Evolutionary conservation across 2,113 vertebrate genomes (phyloP), one percentile per base, ranked within the genome.

Genomic region (Calonectris borealis): DNA sequence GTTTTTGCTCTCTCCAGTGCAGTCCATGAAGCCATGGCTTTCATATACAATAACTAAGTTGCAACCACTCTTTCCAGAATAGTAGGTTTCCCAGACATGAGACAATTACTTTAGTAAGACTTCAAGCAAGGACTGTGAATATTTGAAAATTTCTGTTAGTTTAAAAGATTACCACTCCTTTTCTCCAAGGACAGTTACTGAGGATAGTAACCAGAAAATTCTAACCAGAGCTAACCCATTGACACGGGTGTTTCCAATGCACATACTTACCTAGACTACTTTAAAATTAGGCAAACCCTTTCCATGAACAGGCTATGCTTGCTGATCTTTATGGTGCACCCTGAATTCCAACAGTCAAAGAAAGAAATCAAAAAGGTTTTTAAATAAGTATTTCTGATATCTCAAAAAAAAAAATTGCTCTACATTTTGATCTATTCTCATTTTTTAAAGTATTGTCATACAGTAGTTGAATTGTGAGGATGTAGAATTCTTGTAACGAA

Each of bases 381-480:
- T 54, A 86, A 88, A 49, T n/a, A 82, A 60, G 13, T 61, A 34
- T 42, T 83, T 95, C 78, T 93, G 65, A 46, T 57, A 91, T 40
- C 32, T 83, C 31, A 76, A 86, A 95, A 94, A 83, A 86, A 85
- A 19, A 26, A 58, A 58, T 78, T 82, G 29, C 36, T 70, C 44
- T 68, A 69, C 49, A 73, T 88, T 91, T 96, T 93, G 81, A 87
- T 88, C 42, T 97, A 90, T 83, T 95, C n/a, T 88, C 24, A 62
- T 49, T 91, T 96, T 96, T 55, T 86, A 29, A 97, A 95, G 14
- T 94, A 95, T 68, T 92, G 48, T 42, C 38, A 96, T 90, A 73
- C 81, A 87, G 73, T 94, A 96, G 96, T 81, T 96, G 76, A 97
- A 88, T 93, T 94, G 24, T 85, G 75, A 96, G 17, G 34, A 44